phyloP scores from a whole-genome alignment of 2,113 vertebrate genomes.

The Girardinichthys multiradiatus region DNA sequence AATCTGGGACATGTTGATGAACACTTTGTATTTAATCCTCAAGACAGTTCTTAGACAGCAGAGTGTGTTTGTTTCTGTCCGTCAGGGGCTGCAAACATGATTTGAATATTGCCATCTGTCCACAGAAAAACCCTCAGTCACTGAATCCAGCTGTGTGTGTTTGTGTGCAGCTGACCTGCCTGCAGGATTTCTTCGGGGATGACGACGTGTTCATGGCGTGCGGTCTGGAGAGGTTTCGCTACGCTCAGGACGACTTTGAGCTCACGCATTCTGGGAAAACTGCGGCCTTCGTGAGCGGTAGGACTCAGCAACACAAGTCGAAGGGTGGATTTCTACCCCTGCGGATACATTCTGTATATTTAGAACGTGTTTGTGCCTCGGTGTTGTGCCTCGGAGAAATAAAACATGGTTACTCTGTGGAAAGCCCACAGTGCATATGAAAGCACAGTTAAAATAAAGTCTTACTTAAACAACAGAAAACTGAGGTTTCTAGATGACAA shows the following conservation, averaged over 20 bases:
- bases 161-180: slow-evolving; percentile 86
- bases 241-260: slow-evolving; percentile 98
- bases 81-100: slow-evolving; percentile 4
- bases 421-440: neutral
- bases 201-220: slow-evolving; percentile 98
- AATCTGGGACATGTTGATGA: slow-evolving; percentile 25
- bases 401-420: too few species aligned
- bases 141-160: slow-evolving; percentile 25
- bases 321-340: neutral
- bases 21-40: slow-evolving; percentile 49
- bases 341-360: neutral
- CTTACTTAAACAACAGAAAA: too few species aligned
- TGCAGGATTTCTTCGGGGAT: slow-evolving; percentile 98
- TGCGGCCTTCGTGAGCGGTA: slow-evolving; percentile 73
- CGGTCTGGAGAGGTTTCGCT: slow-evolving; percentile 95
- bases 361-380: too few species aligned
- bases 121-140: neutral
- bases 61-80: slow-evolving; percentile 12
- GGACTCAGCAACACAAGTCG: neutral
- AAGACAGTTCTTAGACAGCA: slow-evolving; percentile 31
- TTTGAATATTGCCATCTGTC: slow-evolving; percentile 36
- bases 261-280: slow-evolving; percentile 83
- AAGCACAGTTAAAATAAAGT: too few species aligned
- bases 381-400: too few species aligned
- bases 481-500: too few species aligned